Base-by-base conservation (phyloP, 2,113 vertebrate species). In the Aramus guarauna region DNA sequence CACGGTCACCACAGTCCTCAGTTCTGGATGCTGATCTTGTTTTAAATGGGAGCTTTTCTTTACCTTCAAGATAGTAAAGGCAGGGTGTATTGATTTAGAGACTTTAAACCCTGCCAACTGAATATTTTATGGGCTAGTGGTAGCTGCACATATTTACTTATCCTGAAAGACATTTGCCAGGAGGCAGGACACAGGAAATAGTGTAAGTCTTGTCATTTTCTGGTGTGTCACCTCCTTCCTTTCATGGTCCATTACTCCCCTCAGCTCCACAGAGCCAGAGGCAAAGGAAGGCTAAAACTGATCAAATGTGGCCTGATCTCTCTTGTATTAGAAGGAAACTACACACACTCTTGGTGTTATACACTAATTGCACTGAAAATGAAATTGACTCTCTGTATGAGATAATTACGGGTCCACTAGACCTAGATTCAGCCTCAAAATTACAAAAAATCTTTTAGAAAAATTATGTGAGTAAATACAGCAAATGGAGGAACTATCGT, bases 341-440 rank as follows among this genome's bases (percentile, higher is more conserved):
- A 24, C 41, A 32, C 1, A 12, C 7, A 18, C 4, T 59, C 6
- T 67, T n/a, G 9, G 2, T 94, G 58, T 34, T 36, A 58, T 90
- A 92, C 50, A 66, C 18, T 93, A 85, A 91, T 68, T 80, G 18
- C 27, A 76, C 12, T 72, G 45, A 60, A 90, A 93, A 76, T 76
- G 12, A 72, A 68, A 62, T 18, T 68, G 34, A 11, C 7, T 73
- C 3, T 62, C 45, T 66, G 9, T 56, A 34, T 12, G 22, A 83
- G 11, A 62, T 52, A 69, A 82, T 73, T 79, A 30, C 30, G 39
- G 12, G 32, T 43, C 19, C 27, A 45, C 27, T 17, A 72, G 18
- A 76, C 15, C 15, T 39, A 45, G 4, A 8, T 62, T 60, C n/a
- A 88, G 22, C 6, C 20, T 39, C 30, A 86, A 83, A 91, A 82